A percentile compares a stretch with the other conserved stretches of the same genome.
Conservation (phyloP, 2,113 vertebrate species). For the Salminus brasiliensis region DNA sequence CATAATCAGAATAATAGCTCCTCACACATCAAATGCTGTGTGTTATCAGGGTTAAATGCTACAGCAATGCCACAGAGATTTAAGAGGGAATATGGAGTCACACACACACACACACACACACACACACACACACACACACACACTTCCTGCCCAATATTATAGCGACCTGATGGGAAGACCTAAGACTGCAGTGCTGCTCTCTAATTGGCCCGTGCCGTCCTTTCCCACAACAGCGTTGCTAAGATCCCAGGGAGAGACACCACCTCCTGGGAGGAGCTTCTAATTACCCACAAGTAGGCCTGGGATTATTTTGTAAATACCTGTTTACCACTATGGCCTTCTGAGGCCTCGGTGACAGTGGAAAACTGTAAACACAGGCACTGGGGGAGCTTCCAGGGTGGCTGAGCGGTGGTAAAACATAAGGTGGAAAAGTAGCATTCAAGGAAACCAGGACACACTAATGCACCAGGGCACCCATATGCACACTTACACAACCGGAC, state of each 20-base stretch:
- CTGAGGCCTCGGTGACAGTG: conserved; percentile 26
- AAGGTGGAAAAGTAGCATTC: neutral
- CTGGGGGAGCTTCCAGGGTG: conserved; percentile 49
- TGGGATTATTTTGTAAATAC: conserved; percentile 84
- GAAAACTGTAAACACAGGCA: conserved; percentile 46
- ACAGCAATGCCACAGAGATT: neutral
- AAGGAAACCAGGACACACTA: neutral
- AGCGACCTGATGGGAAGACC: neutral
- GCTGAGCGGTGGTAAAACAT: conserved; percentile 35
- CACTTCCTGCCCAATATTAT: neutral
- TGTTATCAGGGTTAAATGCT: neutral
- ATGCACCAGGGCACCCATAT: neutral
- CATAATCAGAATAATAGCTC: neutral
- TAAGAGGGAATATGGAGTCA: neutral
- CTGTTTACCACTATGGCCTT: conserved; percentile 70
- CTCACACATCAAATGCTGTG: neutral
- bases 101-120: neutral
- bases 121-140: conserved; percentile 6
- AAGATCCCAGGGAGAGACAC: conserved; percentile 56
- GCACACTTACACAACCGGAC: too few relatives aligned
- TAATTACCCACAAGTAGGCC: conserved; percentile 73
- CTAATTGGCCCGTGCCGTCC: conserved; percentile 62
- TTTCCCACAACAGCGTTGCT: conserved; percentile 43
- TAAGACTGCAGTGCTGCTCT: conserved; percentile 15
- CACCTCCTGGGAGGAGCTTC: conserved; percentile 64